Evolutionary conservation across 92 coral and sea anemone species (phyloP).

Genomic region (Hydrozoanthus gracilis): DNA sequence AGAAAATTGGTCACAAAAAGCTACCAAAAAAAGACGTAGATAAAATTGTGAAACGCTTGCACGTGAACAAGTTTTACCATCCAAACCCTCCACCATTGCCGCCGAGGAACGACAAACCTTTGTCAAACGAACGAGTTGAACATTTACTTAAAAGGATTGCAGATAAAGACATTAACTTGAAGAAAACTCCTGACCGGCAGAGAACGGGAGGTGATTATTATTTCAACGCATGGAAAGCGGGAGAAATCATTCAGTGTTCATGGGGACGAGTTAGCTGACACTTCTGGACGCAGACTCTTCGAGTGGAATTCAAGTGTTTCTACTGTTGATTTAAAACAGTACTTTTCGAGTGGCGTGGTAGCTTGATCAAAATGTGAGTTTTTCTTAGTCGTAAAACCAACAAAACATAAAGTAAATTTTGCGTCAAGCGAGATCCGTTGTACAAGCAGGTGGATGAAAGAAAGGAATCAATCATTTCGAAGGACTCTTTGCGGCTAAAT

Average conservation of each 20-base stretch:
- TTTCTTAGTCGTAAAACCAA: too few relatives aligned
- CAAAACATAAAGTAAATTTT: too few relatives aligned
- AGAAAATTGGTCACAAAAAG: constrained; percentile 55
- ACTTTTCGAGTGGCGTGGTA: too few relatives aligned
- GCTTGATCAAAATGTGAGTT: too few relatives aligned
- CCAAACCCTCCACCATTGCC: constrained; percentile 27
- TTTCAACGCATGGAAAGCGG: constrained; percentile 70
- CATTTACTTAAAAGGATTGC: constrained; percentile 82
- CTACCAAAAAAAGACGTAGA: constrained; percentile 70
- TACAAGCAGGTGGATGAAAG: too few relatives aligned
- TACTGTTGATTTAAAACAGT: too few relatives aligned
- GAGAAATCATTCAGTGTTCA: constrained; percentile 10
- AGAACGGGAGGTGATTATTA: constrained; percentile 79
- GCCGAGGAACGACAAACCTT: constrained; percentile 37
- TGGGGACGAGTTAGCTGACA: background rate
- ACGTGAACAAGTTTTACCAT: constrained; percentile 57
- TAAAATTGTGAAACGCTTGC: constrained; percentile 73
- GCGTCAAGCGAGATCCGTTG: too few relatives aligned
- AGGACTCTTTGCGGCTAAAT: too few relatives aligned
- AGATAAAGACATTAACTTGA: constrained; percentile 67
- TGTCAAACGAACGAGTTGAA: constrained; percentile 56
- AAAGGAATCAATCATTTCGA: too few relatives aligned
- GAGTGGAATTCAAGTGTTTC: too few relatives aligned
- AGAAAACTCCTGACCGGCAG: constrained; percentile 85
- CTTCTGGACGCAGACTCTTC: background rate